Base-by-base conservation (phyloP, 2,113 vertebrate species). In the Hippopotamus amphibius region DNA sequence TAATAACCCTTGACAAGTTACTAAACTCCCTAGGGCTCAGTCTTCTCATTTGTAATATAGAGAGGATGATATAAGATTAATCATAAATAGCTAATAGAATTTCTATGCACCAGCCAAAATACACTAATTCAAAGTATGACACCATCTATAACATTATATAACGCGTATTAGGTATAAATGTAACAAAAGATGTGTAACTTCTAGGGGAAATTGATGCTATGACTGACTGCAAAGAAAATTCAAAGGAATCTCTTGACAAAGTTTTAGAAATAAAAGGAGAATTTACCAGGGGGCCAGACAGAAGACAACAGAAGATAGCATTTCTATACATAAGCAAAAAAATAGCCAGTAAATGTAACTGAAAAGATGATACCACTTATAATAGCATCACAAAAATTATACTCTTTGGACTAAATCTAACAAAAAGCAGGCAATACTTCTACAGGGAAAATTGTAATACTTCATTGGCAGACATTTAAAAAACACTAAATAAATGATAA, bases 141-240 rank as follows among this genome's bases (percentile, higher is more conserved):
- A 50, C 21, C 9, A 30, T 66, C n/a, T 93, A 59, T 74, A 85
- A 59, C 22, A 74, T 68, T 26, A 48, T 4, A 50, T 63, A 79
- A 63, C 16, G 55, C 2, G 19, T 71, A 85, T 80, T 50, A 68
- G 33, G 37, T 79, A 61, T 90, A 71, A 77, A 41, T 87, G 59
- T 93, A 95, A 83, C 48, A 91, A 80, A 93, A 91, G 41, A 66
- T 71, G 10, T 55, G 15, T 97, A 68, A 91, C 33, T 96, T 97
- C 55, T 46, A 83, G 61, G 65, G 19, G 59, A 71, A 95, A 80
- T 43, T 28, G 26, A 92, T 88, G 55, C 19, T 71, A 19, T 93
- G 30, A 69, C 16, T n/a, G 72, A 76, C 11, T 88, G 46, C 46
- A 74, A 88, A 46, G 57, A 90, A 96, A 93, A 86, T 46, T 7